These are phyloP conservation scores for Perizoma affinitatum DNA, from an alignment of 2,888 invertebrate genomes.

Conservation along the genomic window DNA sequence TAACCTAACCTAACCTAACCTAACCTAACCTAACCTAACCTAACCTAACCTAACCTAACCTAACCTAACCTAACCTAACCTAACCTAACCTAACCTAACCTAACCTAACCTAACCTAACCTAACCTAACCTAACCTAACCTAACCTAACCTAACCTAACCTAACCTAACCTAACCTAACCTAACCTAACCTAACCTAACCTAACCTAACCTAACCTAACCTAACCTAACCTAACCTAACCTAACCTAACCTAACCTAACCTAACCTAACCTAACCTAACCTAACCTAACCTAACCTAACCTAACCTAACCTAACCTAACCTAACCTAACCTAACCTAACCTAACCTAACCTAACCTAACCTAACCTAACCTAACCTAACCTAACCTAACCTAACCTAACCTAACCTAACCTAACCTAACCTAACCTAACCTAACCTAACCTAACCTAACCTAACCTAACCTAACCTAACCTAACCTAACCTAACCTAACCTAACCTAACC, in stretches of 20 bases:
- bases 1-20: conserved; percentile 1
- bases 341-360: conserved; percentile 1
- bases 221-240: conserved; percentile 1
- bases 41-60: conserved; percentile 1
- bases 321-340: conserved; percentile 1
- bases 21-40: conserved; percentile 1
- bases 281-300: conserved; percentile 1
- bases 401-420: conserved; percentile 1
- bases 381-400: conserved; percentile 1
- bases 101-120: conserved; percentile 1
- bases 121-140: conserved; percentile 1
- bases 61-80: conserved; percentile 1
- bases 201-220: conserved; percentile 1
- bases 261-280: conserved; percentile 1
- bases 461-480: conserved; percentile 1
- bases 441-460: conserved; percentile 1
- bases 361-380: conserved; percentile 1
- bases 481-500: conserved; percentile 1
- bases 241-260: conserved; percentile 1
- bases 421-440: conserved; percentile 1
- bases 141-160: conserved; percentile 1
- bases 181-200: conserved; percentile 1
- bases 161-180: conserved; percentile 1
- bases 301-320: conserved; percentile 1
- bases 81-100: conserved; percentile 1